These are phyloP conservation scores for Diuraphis noxia DNA, from an alignment of 1,140 invertebrate species.

Conservation along the genomic window DNA sequence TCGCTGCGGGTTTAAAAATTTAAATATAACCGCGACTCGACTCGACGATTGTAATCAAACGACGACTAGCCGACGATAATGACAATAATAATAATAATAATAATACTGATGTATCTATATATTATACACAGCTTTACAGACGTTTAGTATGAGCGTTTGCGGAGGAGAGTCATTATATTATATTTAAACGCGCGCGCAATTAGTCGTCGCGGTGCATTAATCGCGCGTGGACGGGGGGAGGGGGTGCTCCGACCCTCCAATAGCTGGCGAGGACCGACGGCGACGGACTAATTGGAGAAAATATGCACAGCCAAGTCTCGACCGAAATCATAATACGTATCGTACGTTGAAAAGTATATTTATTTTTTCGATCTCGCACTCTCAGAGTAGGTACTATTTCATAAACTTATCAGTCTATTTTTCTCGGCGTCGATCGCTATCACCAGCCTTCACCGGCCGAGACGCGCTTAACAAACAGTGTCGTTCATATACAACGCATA, in stretches of 20 bases:
- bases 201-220: background rate
- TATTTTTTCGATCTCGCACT: background rate
- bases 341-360: background rate
- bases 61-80: background rate
- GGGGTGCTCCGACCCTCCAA: background rate
- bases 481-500: background rate
- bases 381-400: too few relatives aligned
- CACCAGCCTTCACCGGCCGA: background rate
- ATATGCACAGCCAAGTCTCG: background rate
- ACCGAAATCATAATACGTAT: background rate
- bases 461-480: background rate
- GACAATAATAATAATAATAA: background rate
- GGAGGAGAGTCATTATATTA: background rate
- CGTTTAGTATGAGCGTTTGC: background rate
- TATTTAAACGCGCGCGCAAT: background rate
- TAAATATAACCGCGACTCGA: background rate
- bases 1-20: background rate
- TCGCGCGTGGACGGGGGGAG: background rate
- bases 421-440: constrained; percentile 17
- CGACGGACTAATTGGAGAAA: constrained; percentile 27
- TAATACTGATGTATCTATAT: background rate
- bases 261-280: too few relatives aligned
- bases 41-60: background rate
- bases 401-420: too few relatives aligned
- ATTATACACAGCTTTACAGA: too few relatives aligned